Base-by-base conservation (phyloP, 30 jellyfish, hydroid and myxozoan species). In the Chrysaora quinquecirrha region DNA sequence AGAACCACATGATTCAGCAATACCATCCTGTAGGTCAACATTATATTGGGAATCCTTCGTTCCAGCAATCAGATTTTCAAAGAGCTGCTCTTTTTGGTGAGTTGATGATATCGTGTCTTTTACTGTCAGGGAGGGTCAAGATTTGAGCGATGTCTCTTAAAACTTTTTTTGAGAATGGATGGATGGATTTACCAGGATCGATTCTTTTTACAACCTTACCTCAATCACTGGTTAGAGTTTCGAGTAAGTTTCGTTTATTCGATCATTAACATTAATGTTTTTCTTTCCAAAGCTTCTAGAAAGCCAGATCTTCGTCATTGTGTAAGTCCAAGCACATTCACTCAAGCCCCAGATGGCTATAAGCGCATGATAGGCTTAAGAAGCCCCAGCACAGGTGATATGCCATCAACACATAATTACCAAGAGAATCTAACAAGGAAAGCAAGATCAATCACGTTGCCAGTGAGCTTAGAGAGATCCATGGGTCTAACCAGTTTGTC, bases 21-120 rank as follows among this genome's bases (percentile, higher is more conserved):
- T 82, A 82, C 78, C 85, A 80, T 11, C 25, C 90, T 1, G 58
- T 78, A 38, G 73, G 64, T n/a, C 71, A 58, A 11, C 85, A 82
- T 48, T 82, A 18, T 72, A 52, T 82, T 3, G 48, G 79, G 12
- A 82, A 82, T 38, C 92, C 92, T 1, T 69, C 92, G 4, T 68
- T 54, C 31, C 92, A 82, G 64, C 92, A 82, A 3, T 33, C 92
- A 11, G 92, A 82, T 27, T 82, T 68, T 33, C 92, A 82, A 50
- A 71, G 92, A 54, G 92, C 92, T 2, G 92, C 92, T 30, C 63
- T 82, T 25, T 82, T 82, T 70, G 92, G 92, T 82, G 32, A 1
- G 92, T 52, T 52, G 24, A 9, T 9, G 58, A 43, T 43, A 43
- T 43, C 16, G 58, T 16, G 12, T 43, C 58, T 43, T 16, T 43